phyloP scores from a whole-genome alignment of 1,140 invertebrate species.

The Oedothorax gibbosus region DNA sequence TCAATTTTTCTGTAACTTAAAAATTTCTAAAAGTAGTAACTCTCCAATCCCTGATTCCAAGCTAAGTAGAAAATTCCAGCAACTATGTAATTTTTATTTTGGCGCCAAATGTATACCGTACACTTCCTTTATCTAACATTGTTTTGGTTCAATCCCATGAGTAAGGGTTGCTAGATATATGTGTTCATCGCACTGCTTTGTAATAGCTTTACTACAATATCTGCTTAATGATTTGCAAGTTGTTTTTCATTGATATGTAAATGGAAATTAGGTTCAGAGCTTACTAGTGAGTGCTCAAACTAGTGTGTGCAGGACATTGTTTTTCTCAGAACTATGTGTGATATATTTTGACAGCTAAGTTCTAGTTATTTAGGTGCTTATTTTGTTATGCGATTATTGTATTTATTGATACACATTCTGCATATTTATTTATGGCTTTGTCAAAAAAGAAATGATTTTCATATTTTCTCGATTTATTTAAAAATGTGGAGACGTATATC shows the following conservation, averaged over 20 bases:
- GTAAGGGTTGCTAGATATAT: background rate
- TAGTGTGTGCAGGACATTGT: slow-evolving; percentile 12
- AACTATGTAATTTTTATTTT: background rate
- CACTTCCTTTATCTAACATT: background rate
- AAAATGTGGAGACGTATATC: slow-evolving; percentile 22
- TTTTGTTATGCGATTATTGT: slow-evolving; percentile 32
- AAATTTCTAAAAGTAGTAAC: too few relatives aligned
- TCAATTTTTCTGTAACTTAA: too few relatives aligned
- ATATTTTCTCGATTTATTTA: slow-evolving; percentile 42
- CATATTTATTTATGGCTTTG: slow-evolving; percentile 35
- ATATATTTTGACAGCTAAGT: slow-evolving; percentile 43
- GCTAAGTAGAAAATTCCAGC: too few relatives aligned
- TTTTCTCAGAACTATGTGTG: slow-evolving; percentile 39
- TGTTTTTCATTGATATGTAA: background rate
- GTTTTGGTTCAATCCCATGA: background rate
- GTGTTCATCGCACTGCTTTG: slow-evolving; percentile 5
- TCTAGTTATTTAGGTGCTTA: slow-evolving; percentile 25
- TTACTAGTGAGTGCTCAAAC: slow-evolving; percentile 30
- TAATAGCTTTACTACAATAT: slow-evolving; percentile 9
- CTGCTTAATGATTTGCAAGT: background rate
- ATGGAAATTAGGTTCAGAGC: slow-evolving; percentile 4
- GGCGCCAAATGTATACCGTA: background rate
- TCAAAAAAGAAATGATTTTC: slow-evolving; percentile 19
- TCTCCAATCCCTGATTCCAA: too few relatives aligned
- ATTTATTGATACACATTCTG: slow-evolving; percentile 30